phyloP scores from a whole-genome alignment of 2,113 vertebrate genomes.

The Microtus richardsoni region DNA sequence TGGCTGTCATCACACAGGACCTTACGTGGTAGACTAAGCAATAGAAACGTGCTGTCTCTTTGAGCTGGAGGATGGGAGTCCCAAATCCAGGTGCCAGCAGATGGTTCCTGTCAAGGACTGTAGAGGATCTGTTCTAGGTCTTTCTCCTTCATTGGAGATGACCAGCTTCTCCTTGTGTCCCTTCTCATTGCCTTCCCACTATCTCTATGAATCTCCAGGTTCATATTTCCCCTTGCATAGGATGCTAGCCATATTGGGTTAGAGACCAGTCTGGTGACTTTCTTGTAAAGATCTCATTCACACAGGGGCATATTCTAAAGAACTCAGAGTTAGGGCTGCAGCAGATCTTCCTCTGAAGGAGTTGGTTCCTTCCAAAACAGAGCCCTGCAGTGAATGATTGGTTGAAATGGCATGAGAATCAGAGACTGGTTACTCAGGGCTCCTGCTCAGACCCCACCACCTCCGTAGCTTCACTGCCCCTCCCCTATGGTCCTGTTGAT shows the following conservation, averaged over 20 bases:
- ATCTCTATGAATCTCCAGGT: not conserved
- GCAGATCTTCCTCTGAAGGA: not conserved
- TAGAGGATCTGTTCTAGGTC: not conserved
- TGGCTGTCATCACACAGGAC: not conserved
- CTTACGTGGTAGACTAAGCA: not conserved
- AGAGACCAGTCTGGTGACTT: not conserved
- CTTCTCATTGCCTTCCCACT: not conserved
- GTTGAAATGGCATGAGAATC: not conserved
- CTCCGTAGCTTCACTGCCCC: not conserved
- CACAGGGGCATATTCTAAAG: not conserved
- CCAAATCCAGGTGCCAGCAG: not conserved
- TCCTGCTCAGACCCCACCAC: not conserved
- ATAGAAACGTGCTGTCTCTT: not conserved
- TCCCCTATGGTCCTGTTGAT: not conserved
- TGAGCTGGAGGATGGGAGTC: not conserved
- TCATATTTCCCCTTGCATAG: not conserved
- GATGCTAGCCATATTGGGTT: not conserved
- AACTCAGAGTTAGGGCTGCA: not conserved
- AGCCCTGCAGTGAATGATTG: not conserved
- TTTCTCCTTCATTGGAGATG: not conserved
- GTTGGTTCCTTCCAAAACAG: not conserved
- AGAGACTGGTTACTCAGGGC: not conserved
- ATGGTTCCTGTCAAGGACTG: not conserved
- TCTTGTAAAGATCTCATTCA: not conserved
- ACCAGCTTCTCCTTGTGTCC: not conserved